Conservation (phyloP, 2,113 vertebrate species). For the Odocoileus hemionus region DNA sequence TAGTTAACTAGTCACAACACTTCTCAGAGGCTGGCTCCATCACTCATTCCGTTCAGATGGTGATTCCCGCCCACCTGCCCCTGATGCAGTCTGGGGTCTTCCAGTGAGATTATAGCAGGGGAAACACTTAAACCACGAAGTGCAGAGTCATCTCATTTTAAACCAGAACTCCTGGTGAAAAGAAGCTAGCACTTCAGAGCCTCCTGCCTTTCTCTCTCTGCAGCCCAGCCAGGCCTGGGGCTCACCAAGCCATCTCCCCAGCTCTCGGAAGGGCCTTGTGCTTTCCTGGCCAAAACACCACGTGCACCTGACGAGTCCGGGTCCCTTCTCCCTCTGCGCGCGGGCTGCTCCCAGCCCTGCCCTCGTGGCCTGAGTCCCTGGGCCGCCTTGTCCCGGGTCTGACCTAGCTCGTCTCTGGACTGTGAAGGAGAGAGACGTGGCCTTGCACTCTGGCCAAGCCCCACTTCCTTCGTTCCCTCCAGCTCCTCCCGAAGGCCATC, state of each 20-base stretch:
- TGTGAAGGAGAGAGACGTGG: not conserved
- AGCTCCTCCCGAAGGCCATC: conserved; percentile 19
- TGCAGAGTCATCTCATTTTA: not conserved
- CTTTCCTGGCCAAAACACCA: not conserved
- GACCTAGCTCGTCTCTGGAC: not conserved
- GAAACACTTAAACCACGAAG: not conserved
- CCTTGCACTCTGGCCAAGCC: conserved; percentile 19
- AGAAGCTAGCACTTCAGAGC: not conserved
- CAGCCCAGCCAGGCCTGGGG: not conserved
- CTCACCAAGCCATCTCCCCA: not conserved
- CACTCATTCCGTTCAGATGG: not conserved
- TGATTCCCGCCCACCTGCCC: not conserved
- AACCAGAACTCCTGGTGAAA: not conserved
- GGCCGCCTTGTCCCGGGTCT: not conserved
- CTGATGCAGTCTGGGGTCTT: not conserved
- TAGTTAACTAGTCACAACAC: not conserved
- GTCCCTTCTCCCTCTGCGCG: not conserved
- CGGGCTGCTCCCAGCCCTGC: not conserved
- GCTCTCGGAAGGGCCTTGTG: not conserved
- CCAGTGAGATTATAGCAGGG: rapidly evolving
- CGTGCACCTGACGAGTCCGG: rapidly evolving
- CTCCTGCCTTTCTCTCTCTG: not conserved
- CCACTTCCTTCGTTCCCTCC: not conserved
- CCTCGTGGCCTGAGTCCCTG: rapidly evolving
- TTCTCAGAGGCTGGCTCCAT: not conserved